These are phyloP conservation scores for Imbricaverruca yamaguchii DNA, from an alignment of 2,888 invertebrate genomes.

Conservation along the genomic window DNA sequence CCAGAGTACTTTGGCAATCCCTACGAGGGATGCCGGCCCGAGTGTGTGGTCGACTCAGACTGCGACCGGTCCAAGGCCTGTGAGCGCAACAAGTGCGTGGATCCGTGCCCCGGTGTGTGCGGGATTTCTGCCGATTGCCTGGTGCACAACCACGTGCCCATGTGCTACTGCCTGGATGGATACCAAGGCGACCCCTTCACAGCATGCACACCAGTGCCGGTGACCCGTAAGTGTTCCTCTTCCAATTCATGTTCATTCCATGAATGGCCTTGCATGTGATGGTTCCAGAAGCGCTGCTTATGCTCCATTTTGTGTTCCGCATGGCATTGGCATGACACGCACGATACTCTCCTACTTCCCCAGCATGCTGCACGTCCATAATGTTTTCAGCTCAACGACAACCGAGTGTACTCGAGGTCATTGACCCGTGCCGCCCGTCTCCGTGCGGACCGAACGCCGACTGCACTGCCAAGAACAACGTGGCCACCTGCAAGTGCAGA, in stretches of 20 bases:
- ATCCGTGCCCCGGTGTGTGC: slow-evolving; percentile 68
- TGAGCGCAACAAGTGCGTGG: slow-evolving; percentile 61
- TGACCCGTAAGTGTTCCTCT: not conserved
- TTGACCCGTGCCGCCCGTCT: slow-evolving; percentile 31
- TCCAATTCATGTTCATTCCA: not conserved
- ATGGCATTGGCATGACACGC: not conserved
- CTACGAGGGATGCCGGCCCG: slow-evolving; percentile 57
- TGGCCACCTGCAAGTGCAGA: slow-evolving; percentile 61
- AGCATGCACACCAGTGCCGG: slow-evolving; percentile 35
- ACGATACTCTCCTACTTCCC: not conserved
- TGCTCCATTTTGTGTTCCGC: not conserved
- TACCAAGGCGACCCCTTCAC: slow-evolving; percentile 63
- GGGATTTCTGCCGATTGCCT: slow-evolving; percentile 63
- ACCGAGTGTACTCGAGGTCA: not conserved
- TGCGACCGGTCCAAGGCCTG: slow-evolving; percentile 63
- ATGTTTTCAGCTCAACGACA: not conserved
- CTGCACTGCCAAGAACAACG: slow-evolving; percentile 37
- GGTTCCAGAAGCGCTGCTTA: too few relatives aligned
- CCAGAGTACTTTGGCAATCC: slow-evolving; percentile 38
- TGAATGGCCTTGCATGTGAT: not conserved
- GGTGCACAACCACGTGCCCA: slow-evolving; percentile 65
- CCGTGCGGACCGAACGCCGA: slow-evolving; percentile 57
- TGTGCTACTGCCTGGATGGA: slow-evolving; percentile 65
- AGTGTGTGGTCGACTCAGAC: slow-evolving; percentile 67
- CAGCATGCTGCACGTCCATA: not conserved